Conservation (phyloP, 2,888 invertebrate genomes). For the Zaprionus lineosus region DNA sequence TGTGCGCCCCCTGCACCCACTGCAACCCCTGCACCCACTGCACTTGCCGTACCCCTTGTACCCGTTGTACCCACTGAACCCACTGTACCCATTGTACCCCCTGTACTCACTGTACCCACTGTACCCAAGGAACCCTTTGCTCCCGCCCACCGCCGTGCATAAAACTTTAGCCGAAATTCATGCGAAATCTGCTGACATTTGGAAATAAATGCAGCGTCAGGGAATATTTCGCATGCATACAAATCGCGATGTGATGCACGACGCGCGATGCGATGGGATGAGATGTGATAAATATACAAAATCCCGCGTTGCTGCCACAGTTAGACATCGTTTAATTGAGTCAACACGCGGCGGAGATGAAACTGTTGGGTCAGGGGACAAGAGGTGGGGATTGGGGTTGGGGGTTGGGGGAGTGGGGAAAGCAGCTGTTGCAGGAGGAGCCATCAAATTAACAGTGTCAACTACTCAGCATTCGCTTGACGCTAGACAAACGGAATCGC, state of each 20-base stretch:
- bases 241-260: conserved; percentile 44
- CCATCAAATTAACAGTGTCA: conserved; percentile 58
- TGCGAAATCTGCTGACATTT: conserved; percentile 71
- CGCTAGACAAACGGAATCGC: neutral
- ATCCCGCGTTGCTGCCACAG: conserved; percentile 37
- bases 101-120: neutral
- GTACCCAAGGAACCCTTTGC: neutral
- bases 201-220: conserved; percentile 68
- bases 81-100: neutral
- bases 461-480: conserved; percentile 15
- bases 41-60: neutral
- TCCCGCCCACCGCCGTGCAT: neutral
- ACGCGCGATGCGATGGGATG: conserved; percentile 8
- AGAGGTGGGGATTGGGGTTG: neutral
- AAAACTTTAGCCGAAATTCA: conserved; percentile 55
- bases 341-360: conserved; percentile 47
- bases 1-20: neutral
- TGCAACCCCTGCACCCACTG: neutral
- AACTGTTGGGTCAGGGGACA: neutral
- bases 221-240: conserved; percentile 61
- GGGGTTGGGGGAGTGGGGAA: neutral
- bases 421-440: conserved; percentile 10
- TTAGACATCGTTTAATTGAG: conserved; percentile 72
- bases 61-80: neutral
- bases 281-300: conserved; percentile 63